Evolutionary conservation across 30 jellyfish, hydroid and myxozoan species (phyloP), one percentile per base, ranked within the genome.

Genomic region (Aurelia sp.): DNA sequence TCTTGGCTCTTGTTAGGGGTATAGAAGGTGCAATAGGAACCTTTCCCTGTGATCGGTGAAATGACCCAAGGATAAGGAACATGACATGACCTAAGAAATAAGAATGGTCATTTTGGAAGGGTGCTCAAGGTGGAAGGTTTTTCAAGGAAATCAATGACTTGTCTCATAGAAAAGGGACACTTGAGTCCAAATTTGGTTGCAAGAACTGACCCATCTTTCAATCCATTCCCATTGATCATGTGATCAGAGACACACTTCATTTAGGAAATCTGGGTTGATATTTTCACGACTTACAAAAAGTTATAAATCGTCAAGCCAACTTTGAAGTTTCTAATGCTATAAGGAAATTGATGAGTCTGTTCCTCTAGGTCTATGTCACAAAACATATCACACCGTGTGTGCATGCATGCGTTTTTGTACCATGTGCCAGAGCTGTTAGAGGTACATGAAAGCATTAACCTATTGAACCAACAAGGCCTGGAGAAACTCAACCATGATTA

Each of bases 31-130:
- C 87, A 20, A 65, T 47, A 13, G 33, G 50, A 15, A 55, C 48
- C 5, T 80, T 2, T 47, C 74, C 91, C 66, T 80, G 91, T 55
- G 41, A 64, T 2, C 50, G 91, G 91, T 80, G 91, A 27, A 63
- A 11, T 80, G 91, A 66, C 85, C 91, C n/a, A 47, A 55, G 40
- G 60, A 33, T 9, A 30, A 22, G 15, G 3, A 21, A 10, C 50
- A 24, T 35, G 91, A 80, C 47, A 12, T 30, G 19, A 13, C 74
- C 18, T n/a, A n/a, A n/a, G n/a, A n/a, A n/a, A n/a, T 27, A 3
- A 50, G 58, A 40, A 50, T 80, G 91, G 85, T 78, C 89, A 13
- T 15, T 78, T 11, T 15, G 64, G 13, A 22, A 60, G 19, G 19
- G 17, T 38, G 47, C 19, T 10, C 20, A 61, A 3, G 77, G 72